Evolutionary conservation across 2,113 vertebrate genomes (phyloP).

Genomic region (Miniopterus natalensis): DNA sequence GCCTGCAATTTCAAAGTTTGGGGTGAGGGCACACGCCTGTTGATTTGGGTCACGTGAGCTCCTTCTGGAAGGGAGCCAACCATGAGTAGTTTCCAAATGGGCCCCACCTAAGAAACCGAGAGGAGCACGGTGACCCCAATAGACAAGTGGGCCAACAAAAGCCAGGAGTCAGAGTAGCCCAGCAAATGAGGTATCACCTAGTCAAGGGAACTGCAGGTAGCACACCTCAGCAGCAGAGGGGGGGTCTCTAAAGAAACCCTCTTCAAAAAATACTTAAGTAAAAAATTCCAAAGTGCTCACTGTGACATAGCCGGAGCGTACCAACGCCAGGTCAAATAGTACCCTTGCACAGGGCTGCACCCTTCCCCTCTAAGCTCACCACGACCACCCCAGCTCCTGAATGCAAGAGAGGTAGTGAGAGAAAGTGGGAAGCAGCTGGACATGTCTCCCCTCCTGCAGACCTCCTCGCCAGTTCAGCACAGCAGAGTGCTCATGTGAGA

Average conservation of each 20-base stretch:
- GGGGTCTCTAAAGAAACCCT: neutral
- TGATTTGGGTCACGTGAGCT: neutral
- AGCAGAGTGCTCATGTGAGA: neutral
- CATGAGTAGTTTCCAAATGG: neutral
- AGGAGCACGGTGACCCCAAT: neutral
- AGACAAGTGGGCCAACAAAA: neutral
- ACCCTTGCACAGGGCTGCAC: rapidly evolving
- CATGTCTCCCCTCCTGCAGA: neutral
- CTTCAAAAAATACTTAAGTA: neutral
- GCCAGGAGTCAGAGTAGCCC: neutral
- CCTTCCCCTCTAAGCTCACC: neutral
- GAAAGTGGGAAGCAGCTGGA: neutral
- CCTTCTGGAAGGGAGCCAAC: neutral
- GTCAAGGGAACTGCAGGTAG: neutral
- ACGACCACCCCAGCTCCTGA: neutral
- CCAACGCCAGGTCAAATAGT: neutral
- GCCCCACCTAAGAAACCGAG: neutral
- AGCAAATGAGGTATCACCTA: neutral
- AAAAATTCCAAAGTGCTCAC: neutral
- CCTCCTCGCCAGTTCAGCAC: neutral
- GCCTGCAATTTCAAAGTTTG: neutral
- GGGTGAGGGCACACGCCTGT: rapidly evolving
- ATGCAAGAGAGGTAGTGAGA: rapidly evolving
- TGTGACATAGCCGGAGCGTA: neutral
- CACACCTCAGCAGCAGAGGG: neutral